Percentiles rank a stretch among this genome's conserved stretches.
Conservation (phyloP, 2,113 vertebrate species). For the Rhinoderma darwinii region DNA sequence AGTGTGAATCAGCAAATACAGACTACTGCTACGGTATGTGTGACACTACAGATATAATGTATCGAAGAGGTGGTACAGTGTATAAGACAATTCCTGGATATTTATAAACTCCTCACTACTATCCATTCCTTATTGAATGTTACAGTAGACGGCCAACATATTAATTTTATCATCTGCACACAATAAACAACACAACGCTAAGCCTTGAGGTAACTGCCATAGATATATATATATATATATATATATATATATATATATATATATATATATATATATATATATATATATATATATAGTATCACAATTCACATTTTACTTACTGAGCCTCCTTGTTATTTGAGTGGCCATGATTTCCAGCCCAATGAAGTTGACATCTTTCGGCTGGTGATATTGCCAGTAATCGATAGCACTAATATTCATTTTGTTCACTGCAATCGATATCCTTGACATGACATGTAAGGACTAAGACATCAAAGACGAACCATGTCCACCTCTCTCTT, state of each 20-base stretch:
- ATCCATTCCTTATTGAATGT: background rate
- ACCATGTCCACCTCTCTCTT: background rate
- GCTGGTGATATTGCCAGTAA: background rate
- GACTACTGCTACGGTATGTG: no score
- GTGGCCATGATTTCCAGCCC: background rate
- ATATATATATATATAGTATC: background rate
- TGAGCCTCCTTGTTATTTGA: background rate
- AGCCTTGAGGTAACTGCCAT: background rate
- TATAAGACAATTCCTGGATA: no score
- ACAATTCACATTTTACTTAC: background rate
- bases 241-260: background rate
- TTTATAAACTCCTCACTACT: no score
- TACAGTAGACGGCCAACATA: background rate
- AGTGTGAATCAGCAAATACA: no score
- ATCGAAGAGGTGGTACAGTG: no score
- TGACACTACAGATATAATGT: no score
- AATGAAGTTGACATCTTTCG: background rate
- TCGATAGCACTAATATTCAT: background rate
- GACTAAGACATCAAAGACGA: conserved; percentile 38
- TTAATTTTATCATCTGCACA: background rate
- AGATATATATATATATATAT: background rate
- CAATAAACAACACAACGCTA: background rate
- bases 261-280: background rate
- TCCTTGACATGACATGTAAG: conserved; percentile 20
- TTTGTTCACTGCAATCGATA: conserved; percentile 15